Evolutionary conservation across 2,888 invertebrate genomes (phyloP), one percentile per base, ranked within the genome.

Genomic region (Panopea generosa): DNA sequence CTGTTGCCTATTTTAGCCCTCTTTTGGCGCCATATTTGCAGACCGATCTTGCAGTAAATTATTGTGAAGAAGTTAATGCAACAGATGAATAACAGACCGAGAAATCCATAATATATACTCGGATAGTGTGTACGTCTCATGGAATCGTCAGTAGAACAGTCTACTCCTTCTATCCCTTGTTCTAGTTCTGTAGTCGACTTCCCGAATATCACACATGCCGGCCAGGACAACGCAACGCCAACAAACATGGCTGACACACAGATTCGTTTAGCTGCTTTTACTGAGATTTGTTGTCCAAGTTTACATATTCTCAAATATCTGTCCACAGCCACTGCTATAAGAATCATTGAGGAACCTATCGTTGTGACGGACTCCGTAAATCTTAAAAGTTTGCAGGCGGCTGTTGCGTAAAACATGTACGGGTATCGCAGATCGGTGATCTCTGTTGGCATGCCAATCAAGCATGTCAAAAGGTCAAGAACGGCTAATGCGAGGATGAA

Each of bases 361-460:
- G 85, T 89, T 29, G 90, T 89, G 6, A 86, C 84, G 4, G 88
- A 87, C 67, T 89, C 88, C 2, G 84, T 79, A 63, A 89, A 90
- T 14, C 90, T 75, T 18, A 90, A 70, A n/a, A 90, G 72, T 73
- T 89, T 88, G 66, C 90, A 90, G 3, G 89, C 90, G 3, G 84
- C 80, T 0, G 88, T 85, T 6, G 87, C 85, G 69, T 87, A 83
- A 73, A 90, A 90, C 82, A 87, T 86, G 74, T 87, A 89, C 16
- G 90, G 90, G 71, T 84, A 87, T 38, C 88, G 70, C 16, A 90
- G 84, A 73, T 90, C 90, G 26, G 87, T 87, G 20, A 90, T 87
- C 71, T 90, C 90, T 20, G 90, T 89, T 27, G 90, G 90, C 84
- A 90, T 86, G 16, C 90, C 90, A 22, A 90, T 82, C 14, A 89